These are phyloP conservation scores for Palythoa caribaeorum DNA, from an alignment of 92 coral and sea anemone genomes.

Conservation along the genomic window DNA sequence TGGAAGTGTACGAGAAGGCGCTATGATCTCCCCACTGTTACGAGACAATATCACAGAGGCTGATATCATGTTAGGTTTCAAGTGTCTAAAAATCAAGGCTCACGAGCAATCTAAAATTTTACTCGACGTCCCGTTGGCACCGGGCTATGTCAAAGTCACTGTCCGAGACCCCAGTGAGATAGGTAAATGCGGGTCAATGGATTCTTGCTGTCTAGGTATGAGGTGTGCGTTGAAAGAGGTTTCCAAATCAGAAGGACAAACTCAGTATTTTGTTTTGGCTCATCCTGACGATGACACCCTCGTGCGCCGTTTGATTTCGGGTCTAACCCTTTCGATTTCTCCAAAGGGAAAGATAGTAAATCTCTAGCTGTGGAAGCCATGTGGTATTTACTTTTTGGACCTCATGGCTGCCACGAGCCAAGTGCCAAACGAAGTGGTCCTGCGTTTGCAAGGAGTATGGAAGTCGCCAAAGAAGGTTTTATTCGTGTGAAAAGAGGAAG, in stretches of 20 bases:
- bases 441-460: constrained; percentile 29
- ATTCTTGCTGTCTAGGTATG: not conserved
- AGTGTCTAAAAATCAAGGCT: constrained; percentile 3
- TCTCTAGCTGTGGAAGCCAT: not conserved
- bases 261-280: constrained; percentile 1
- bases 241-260: not conserved
- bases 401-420: constrained; percentile 27
- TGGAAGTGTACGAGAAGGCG: constrained; percentile 35
- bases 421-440: constrained; percentile 9
- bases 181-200: not conserved
- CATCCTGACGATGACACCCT: constrained; percentile 20
- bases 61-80: constrained; percentile 34
- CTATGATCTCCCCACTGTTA: not conserved
- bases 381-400: not conserved
- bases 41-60: not conserved
- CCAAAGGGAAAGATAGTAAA: not conserved
- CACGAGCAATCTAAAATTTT: not conserved
- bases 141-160: constrained; percentile 16
- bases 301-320: constrained; percentile 30
- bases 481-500: not conserved
- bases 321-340: not conserved
- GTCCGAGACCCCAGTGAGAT: not conserved
- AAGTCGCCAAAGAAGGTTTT: not conserved
- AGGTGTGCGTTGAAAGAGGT: not conserved
- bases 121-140: constrained; percentile 21